Conservation (phyloP, 2,113 vertebrate species). For the Heliornis fulica region DNA sequence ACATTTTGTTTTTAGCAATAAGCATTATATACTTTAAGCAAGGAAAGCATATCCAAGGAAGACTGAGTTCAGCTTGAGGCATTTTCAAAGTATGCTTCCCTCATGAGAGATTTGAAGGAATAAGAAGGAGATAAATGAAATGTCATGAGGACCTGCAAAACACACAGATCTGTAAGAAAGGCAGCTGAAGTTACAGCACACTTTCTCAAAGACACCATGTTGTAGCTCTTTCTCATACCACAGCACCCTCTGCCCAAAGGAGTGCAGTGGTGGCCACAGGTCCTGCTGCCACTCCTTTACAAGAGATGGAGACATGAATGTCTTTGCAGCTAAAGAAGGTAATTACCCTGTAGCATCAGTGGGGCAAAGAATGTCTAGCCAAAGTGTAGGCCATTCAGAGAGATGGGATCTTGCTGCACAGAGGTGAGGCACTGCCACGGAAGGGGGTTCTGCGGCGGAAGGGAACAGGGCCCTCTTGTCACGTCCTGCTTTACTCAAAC, state of each 20-base stretch:
- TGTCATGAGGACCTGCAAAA: neutral
- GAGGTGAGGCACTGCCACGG: neutral
- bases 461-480: accelerated
- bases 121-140: neutral
- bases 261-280: neutral
- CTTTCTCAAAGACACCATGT: neutral
- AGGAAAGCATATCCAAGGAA: neutral
- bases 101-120: neutral
- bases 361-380: neutral
- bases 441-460: accelerated
- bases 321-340: neutral
- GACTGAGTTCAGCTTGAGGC: neutral
- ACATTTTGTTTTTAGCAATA: neutral
- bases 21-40: neutral
- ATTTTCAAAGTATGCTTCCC: neutral
- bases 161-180: neutral
- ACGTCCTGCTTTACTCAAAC: neutral
- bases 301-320: neutral
- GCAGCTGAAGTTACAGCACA: neutral
- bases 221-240: neutral
- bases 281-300: accelerated
- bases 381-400: neutral
- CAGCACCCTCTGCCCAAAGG: neutral
- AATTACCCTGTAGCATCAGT: neutral
- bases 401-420: neutral